A percentile compares a stretch with the other conserved stretches of the same genome.
Evolutionary conservation across 92 coral and sea anemone genomes (phyloP).

Genomic region (Virgularia gustaviana): DNA sequence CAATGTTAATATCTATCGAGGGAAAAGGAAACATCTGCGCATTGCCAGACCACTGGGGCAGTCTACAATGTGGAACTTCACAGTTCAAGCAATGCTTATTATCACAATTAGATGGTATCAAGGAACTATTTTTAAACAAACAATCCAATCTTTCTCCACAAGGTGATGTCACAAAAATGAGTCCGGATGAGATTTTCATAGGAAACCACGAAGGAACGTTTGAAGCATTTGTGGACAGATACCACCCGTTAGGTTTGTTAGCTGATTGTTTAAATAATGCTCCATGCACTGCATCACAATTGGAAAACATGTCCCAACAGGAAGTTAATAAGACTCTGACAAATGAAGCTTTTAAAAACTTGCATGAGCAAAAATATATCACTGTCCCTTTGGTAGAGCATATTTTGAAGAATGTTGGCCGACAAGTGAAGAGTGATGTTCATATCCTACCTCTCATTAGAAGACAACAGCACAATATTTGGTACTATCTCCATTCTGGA

Average conservation of each 20-base stretch:
- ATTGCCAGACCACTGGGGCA: slow-evolving; percentile 23
- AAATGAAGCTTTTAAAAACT: neutral
- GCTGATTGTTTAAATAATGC: slow-evolving; percentile 15
- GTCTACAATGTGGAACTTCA: slow-evolving; percentile 47
- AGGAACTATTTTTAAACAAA: slow-evolving; percentile 12
- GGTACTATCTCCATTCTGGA: slow-evolving; percentile 37
- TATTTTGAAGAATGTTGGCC: slow-evolving; percentile 1
- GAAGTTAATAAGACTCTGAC: slow-evolving; percentile 8
- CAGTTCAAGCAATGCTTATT: slow-evolving; percentile 35
- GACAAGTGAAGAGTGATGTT: slow-evolving; percentile 32
- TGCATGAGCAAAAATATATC: slow-evolving; percentile 17
- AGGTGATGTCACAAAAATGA: neutral
- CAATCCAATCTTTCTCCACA: slow-evolving; percentile 27
- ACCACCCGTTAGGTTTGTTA: neutral
- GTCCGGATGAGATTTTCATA: slow-evolving; percentile 27
- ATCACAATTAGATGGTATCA: slow-evolving; percentile 11
- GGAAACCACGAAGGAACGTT: slow-evolving; percentile 38
- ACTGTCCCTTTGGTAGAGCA: slow-evolving; percentile 24
- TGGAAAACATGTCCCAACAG: slow-evolving; percentile 25
- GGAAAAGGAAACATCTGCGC: slow-evolving; percentile 40
- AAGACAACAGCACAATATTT: slow-evolving; percentile 40
- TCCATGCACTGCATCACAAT: slow-evolving; percentile 7
- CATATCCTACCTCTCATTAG: slow-evolving; percentile 23
- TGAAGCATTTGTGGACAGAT: slow-evolving; percentile 26
- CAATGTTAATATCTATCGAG: slow-evolving; percentile 52